A percentile compares a stretch with the other conserved stretches of the same genome.
phyloP scores from a whole-genome alignment of 2,888 invertebrate species.

The Nephrotoma flavescens region DNA sequence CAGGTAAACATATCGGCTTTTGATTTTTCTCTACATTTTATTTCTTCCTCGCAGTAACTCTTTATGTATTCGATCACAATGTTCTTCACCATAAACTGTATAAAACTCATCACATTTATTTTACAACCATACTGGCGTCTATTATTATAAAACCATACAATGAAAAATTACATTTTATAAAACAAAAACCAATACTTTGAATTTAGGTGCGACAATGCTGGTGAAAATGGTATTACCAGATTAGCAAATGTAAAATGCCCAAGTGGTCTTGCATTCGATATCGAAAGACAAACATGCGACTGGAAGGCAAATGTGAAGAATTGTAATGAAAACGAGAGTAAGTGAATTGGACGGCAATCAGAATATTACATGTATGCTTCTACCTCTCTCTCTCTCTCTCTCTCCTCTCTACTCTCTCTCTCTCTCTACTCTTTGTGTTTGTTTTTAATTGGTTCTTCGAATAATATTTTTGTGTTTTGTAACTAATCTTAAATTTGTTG shows the following conservation, averaged over 20 bases:
- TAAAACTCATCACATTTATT: background rate
- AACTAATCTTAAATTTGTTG: background rate
- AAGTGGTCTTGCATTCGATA: slow-evolving; percentile 82
- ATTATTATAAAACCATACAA: background rate
- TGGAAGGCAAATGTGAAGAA: slow-evolving; percentile 95
- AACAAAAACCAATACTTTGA: background rate
- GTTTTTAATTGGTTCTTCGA: background rate
- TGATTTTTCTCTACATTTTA: slow-evolving; percentile 1
- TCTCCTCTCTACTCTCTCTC: background rate
- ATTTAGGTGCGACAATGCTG: slow-evolving; percentile 79
- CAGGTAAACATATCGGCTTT: slow-evolving; percentile 42
- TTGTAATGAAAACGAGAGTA: slow-evolving; percentile 88
- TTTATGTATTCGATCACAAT: background rate
- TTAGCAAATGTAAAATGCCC: slow-evolving; percentile 83
- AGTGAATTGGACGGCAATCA: slow-evolving; percentile 35
- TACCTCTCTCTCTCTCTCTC: background rate
- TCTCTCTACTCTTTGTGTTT: slow-evolving; percentile 1
- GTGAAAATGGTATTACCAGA: slow-evolving; percentile 72
- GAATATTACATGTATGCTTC: background rate
- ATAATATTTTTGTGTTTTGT: background rate
- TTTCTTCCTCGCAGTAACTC: background rate
- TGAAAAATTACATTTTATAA: background rate
- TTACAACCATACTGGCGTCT: background rate
- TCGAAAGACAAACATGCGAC: slow-evolving; percentile 88
- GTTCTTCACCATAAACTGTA: background rate